Evolutionary conservation across 2,797 vertebrate species (phyloP).

Genomic region (Percopsis omiscomaycus): DNA sequence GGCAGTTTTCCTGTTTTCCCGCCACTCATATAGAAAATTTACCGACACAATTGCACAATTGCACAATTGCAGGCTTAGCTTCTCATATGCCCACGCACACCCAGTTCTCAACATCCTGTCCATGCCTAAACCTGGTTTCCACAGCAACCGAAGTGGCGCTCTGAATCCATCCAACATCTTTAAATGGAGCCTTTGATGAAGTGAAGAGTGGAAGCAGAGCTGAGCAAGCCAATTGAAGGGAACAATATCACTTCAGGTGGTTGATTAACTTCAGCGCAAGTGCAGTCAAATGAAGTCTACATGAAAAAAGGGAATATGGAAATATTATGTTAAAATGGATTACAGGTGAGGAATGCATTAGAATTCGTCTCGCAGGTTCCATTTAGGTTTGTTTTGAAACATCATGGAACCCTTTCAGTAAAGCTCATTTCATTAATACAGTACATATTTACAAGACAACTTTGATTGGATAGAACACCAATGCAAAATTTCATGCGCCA

Average conservation of each 20-base stretch:
- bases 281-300: slow-evolving; percentile 17
- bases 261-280: slow-evolving; percentile 47
- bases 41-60: too few relatives aligned
- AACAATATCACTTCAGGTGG: slow-evolving; percentile 30
- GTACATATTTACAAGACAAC: background rate
- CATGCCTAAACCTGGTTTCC: slow-evolving; percentile 72
- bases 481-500: too few relatives aligned
- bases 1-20: too few relatives aligned
- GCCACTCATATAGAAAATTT: too few relatives aligned
- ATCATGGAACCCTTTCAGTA: background rate
- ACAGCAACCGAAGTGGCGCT: slow-evolving; percentile 68
- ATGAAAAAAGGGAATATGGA: slow-evolving; percentile 15
- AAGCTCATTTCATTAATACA: background rate
- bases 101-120: slow-evolving; percentile 57
- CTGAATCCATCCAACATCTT: slow-evolving; percentile 51
- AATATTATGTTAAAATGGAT: slow-evolving; percentile 13
- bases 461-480: background rate
- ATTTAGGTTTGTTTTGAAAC: slow-evolving; percentile 12
- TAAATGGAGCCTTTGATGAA: slow-evolving; percentile 61
- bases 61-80: too few relatives aligned
- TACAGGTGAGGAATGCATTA: slow-evolving; percentile 7
- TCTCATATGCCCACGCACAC: slow-evolving; percentile 28
- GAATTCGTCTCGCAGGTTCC: slow-evolving; percentile 13
- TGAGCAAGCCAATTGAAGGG: slow-evolving; percentile 41
- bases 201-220: slow-evolving; percentile 25